Conservation (phyloP, 2,888 invertebrate genomes). For the Gibbula magus region DNA sequence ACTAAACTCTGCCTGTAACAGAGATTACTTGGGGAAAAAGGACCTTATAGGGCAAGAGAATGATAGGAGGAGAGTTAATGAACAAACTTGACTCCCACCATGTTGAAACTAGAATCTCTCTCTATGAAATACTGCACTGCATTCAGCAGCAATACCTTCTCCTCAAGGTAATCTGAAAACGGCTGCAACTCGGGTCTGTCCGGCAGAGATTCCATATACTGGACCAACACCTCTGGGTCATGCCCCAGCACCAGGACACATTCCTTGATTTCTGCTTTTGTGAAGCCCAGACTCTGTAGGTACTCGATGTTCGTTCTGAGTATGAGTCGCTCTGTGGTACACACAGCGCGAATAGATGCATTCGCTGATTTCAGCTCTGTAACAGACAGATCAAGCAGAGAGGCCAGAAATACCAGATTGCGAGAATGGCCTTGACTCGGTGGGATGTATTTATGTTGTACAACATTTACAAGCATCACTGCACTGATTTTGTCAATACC, state of each 20-base stretch:
- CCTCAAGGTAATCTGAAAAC: not conserved
- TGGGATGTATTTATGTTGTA: constrained; percentile 30
- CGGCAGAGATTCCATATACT: constrained; percentile 9
- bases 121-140: constrained; percentile 41
- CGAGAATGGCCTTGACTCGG: not conserved
- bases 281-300: constrained; percentile 34
- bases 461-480: constrained; percentile 25
- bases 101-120: constrained; percentile 36
- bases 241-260: constrained; percentile 40
- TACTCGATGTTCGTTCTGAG: constrained; percentile 32
- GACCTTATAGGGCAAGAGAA: no score
- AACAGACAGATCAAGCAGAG: not conserved
- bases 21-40: no score
- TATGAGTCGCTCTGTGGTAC: constrained; percentile 4
- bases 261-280: constrained; percentile 19
- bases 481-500: constrained; percentile 25
- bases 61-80: no score
- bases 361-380: not conserved
- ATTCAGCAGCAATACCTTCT: constrained; percentile 28
- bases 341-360: not conserved
- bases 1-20: no score
- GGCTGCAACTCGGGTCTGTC: constrained; percentile 24
- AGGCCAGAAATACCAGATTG: not conserved
- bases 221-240: constrained; percentile 23
- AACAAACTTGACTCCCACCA: no score